Conservation (phyloP, 2,113 vertebrate species). For the Platanista minor region DNA sequence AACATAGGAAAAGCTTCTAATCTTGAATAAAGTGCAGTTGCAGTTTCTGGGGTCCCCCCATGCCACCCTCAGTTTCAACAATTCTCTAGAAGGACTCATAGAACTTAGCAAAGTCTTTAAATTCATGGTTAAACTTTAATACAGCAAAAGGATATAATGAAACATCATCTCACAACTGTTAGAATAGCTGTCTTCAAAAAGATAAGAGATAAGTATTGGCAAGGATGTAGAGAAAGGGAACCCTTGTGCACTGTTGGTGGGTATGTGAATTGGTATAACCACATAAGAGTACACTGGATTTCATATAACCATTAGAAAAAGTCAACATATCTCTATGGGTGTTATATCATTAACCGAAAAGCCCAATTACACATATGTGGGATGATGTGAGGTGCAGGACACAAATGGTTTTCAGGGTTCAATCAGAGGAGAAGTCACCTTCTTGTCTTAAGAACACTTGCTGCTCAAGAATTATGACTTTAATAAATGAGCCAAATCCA, state of each 20-base stretch:
- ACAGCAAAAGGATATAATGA: neutral
- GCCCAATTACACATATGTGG: fast-evolving
- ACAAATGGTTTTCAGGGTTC: neutral
- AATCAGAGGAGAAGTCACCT: neutral
- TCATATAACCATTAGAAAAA: neutral
- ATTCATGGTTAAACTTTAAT: neutral
- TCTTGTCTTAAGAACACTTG: neutral
- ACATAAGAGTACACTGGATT: neutral
- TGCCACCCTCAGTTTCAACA: neutral
- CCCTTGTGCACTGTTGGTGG: neutral
- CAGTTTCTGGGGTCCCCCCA: neutral
- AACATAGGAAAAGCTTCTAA: neutral
- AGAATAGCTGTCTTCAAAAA: neutral
- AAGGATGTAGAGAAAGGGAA: neutral
- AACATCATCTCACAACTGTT: neutral
- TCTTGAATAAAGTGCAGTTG: neutral
- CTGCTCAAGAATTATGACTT: neutral
- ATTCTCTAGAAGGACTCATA: neutral
- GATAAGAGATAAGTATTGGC: neutral
- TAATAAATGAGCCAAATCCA: neutral
- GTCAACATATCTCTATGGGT: neutral
- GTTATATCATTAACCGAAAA: neutral
- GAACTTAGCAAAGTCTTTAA: neutral
- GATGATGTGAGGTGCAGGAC: neutral
- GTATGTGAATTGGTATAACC: neutral